These are phyloP conservation scores for Cairina moschata DNA, from an alignment of 2,113 vertebrate genomes.

Conservation along the genomic window DNA sequence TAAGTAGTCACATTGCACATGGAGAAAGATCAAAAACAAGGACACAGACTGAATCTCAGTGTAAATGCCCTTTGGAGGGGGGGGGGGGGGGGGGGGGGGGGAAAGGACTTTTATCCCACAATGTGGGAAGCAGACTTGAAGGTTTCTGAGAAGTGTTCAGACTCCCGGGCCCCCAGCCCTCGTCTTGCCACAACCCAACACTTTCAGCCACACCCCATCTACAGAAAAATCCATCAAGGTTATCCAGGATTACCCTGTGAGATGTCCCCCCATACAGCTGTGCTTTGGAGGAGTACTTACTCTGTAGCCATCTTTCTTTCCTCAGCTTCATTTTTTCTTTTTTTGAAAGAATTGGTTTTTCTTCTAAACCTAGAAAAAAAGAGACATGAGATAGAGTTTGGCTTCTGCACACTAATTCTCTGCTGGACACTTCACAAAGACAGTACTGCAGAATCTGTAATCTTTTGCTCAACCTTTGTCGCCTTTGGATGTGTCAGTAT, in stretches of 20 bases:
- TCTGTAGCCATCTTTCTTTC: conserved; percentile 89
- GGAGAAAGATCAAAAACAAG: not conserved
- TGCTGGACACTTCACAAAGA: not conserved
- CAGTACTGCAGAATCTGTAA: not conserved
- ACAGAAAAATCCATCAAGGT: not conserved
- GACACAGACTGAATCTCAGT: not conserved
- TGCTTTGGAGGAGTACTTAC: conserved; percentile 75
- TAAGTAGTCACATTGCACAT: not conserved
- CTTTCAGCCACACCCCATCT: not conserved
- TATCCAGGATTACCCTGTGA: too few relatives aligned
- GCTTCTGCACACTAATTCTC: not conserved
- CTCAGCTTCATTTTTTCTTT: conserved; percentile 92
- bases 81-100: not conserved
- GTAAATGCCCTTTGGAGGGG: not conserved
- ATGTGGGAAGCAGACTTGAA: not conserved
- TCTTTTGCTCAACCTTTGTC: not conserved
- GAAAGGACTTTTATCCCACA: not conserved
- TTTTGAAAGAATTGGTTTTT: conserved; percentile 82
- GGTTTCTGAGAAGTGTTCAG: not conserved
- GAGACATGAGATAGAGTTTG: not conserved
- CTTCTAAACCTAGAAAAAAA: conserved; percentile 72
- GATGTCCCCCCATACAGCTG: accelerated
- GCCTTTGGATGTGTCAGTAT: not conserved
- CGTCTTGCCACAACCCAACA: not conserved
- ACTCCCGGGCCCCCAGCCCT: not conserved